These are phyloP conservation scores for Ancistrus triradiatus DNA, from an alignment of 2,113 vertebrate genomes.

Conservation along the genomic window DNA sequence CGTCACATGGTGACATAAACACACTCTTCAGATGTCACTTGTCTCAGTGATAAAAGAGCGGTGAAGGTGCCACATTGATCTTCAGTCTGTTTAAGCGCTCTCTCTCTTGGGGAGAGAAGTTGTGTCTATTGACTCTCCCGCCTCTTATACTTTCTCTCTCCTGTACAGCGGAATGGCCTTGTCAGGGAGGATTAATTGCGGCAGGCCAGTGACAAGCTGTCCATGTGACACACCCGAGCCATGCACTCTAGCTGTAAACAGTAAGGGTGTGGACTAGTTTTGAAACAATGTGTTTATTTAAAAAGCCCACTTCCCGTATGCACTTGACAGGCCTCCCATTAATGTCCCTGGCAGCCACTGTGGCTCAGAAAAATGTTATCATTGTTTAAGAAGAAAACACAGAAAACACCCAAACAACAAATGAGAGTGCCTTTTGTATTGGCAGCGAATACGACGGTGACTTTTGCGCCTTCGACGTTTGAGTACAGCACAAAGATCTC, in stretches of 20 bases:
- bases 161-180: slow-evolving; percentile 53
- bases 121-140: slow-evolving; percentile 39
- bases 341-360: slow-evolving; percentile 69
- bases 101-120: slow-evolving; percentile 20
- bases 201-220: slow-evolving; percentile 50
- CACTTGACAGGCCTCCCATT: slow-evolving; percentile 71
- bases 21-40: neutral
- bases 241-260: slow-evolving; percentile 69
- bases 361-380: slow-evolving; percentile 63
- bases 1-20: slow-evolving; percentile 9
- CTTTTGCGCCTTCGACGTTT: too few relatives aligned
- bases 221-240: slow-evolving; percentile 59
- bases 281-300: slow-evolving; percentile 81
- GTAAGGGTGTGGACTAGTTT: slow-evolving; percentile 76
- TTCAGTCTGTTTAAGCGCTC: slow-evolving; percentile 14
- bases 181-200: slow-evolving; percentile 54
- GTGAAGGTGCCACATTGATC: slow-evolving; percentile 36
- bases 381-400: slow-evolving; percentile 61
- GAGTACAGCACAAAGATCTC: too few relatives aligned
- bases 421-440: slow-evolving; percentile 50
- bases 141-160: slow-evolving; percentile 50
- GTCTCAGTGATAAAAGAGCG: slow-evolving; percentile 31
- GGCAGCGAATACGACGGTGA: too few relatives aligned
- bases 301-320: slow-evolving; percentile 72
- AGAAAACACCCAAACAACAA: slow-evolving; percentile 55